Evolutionary conservation across 2,797 vertebrate species (phyloP).

Genomic region (Scarus forsteni): DNA sequence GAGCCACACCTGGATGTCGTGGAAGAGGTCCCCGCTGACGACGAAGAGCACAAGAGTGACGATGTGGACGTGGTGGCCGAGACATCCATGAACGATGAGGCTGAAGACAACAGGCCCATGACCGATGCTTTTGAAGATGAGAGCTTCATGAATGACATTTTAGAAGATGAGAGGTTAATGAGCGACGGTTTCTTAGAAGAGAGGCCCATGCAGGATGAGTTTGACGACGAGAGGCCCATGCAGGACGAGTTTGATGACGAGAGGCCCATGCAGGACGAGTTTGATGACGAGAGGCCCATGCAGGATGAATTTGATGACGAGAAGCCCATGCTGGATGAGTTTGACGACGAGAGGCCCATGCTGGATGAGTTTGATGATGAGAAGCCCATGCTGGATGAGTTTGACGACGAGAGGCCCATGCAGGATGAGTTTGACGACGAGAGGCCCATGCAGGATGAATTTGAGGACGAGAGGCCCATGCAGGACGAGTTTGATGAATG

Average conservation of each 20-base stretch:
- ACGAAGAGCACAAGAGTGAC: no score
- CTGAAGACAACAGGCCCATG: background rate
- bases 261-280: background rate
- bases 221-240: background rate
- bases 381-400: background rate
- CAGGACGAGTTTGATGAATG: background rate
- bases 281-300: background rate
- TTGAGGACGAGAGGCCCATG: no score
- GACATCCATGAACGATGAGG: background rate
- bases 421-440: background rate
- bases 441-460: no score
- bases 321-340: background rate
- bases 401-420: background rate
- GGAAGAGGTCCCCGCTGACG: background rate
- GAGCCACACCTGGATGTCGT: background rate
- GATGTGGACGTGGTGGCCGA: no score
- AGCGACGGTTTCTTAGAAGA: background rate
- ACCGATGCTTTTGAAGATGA: background rate
- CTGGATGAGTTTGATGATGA: background rate
- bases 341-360: background rate
- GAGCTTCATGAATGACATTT: background rate
- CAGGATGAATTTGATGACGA: background rate
- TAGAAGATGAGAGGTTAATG: background rate
- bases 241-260: background rate
- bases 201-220: fast-evolving